Conservation (phyloP, 2,797 vertebrate species). For the Psittacula derbiana region DNA sequence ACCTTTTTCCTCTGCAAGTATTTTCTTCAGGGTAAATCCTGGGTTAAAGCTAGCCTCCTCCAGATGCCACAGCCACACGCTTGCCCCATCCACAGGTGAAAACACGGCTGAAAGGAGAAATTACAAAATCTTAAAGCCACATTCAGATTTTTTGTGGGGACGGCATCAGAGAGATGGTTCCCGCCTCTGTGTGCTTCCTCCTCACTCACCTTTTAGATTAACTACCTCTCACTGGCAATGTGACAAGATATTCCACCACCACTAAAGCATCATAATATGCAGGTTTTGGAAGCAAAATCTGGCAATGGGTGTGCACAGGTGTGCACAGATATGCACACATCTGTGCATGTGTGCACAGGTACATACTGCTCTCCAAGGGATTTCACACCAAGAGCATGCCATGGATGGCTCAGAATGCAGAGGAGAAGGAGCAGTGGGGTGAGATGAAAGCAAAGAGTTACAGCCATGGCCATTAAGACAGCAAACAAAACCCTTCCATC, state of each 20-base stretch:
- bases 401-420: not conserved
- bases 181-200: not conserved
- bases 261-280: not conserved
- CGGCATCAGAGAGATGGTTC: not conserved
- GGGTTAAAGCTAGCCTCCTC: not conserved
- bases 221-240: not conserved
- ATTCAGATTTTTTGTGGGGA: not conserved
- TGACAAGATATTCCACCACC: not conserved
- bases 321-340: not conserved
- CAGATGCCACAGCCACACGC: not conserved
- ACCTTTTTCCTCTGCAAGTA: conserved; percentile 11
- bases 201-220: not conserved
- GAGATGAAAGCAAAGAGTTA: not conserved
- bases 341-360: too few species aligned
- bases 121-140: not conserved
- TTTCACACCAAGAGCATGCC: not conserved
- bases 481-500: not conserved
- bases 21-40: not conserved
- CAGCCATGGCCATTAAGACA: fast-evolving
- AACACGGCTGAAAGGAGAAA: not conserved
- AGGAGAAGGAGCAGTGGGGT: not conserved
- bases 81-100: not conserved
- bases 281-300: not conserved
- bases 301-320: not conserved
- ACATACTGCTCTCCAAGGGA: not conserved